These are phyloP conservation scores for Diadumene lineata DNA, from an alignment of 92 coral and sea anemone species.

Conservation along the genomic window DNA sequence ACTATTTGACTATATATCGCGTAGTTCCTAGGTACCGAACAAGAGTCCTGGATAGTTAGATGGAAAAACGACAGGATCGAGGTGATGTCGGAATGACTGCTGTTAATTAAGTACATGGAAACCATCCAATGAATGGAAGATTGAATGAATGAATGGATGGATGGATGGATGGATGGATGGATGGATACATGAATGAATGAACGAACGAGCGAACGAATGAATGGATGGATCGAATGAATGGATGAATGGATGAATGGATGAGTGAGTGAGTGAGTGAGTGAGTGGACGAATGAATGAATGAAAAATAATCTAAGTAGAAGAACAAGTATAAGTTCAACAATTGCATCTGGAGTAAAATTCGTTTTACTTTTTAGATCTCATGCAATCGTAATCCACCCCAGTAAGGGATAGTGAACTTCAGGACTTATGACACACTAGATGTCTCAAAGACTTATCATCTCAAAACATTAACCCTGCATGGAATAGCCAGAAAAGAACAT, in stretches of 20 bases:
- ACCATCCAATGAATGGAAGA: background rate
- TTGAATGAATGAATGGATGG: background rate
- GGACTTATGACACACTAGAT: background rate
- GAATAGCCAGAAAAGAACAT: background rate
- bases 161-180: background rate
- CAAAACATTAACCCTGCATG: background rate
- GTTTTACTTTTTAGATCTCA: no score
- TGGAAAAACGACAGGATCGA: no score
- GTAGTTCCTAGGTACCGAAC: no score
- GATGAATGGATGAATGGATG: background rate
- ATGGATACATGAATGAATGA: background rate
- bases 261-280: background rate
- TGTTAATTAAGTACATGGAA: background rate
- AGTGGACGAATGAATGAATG: background rate
- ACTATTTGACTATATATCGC: no score
- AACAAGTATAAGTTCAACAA: background rate
- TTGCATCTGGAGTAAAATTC: background rate
- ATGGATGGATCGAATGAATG: background rate
- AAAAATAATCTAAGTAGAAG: background rate
- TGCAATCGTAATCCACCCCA: no score
- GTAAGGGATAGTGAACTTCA: no score
- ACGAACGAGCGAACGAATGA: background rate
- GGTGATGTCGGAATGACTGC: no score
- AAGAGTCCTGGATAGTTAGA: no score
- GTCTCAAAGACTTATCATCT: background rate